phyloP scores from a whole-genome alignment of 2,888 invertebrate genomes.

The Amaurobius ferox region DNA sequence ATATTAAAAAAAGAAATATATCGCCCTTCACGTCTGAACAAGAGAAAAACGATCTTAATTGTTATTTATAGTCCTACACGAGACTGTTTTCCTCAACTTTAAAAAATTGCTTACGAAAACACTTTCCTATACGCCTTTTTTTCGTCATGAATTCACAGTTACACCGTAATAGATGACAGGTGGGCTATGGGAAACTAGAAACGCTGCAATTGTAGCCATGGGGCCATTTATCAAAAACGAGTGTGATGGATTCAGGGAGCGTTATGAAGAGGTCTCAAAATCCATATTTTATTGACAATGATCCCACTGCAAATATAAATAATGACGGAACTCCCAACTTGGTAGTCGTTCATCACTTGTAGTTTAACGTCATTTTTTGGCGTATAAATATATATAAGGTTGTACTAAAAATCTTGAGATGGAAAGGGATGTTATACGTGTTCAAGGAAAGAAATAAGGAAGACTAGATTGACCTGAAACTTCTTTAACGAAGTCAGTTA shows the following conservation, averaged over 20 bases:
- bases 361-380: conserved; percentile 30
- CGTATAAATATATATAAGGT: neutral
- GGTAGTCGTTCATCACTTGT: conserved; percentile 35
- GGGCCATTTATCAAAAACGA: conserved; percentile 43
- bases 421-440: no score
- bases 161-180: neutral
- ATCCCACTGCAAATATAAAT: conserved; percentile 68
- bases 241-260: conserved; percentile 49
- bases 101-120: conserved; percentile 1
- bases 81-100: neutral
- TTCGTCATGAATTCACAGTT: neutral
- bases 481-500: no score
- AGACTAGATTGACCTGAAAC: no score
- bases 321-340: conserved; percentile 37
- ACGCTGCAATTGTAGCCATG: neutral
- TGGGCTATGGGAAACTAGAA: neutral
- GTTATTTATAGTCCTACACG: neutral
- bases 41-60: neutral
- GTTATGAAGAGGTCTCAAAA: conserved; percentile 67
- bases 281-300: conserved; percentile 69
- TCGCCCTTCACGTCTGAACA: neutral
- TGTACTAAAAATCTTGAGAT: neutral
- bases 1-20: neutral
- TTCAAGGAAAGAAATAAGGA: no score
- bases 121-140: neutral